Conservation (phyloP, 2,888 invertebrate species). For the Hermaeophaga mercurialis region DNA sequence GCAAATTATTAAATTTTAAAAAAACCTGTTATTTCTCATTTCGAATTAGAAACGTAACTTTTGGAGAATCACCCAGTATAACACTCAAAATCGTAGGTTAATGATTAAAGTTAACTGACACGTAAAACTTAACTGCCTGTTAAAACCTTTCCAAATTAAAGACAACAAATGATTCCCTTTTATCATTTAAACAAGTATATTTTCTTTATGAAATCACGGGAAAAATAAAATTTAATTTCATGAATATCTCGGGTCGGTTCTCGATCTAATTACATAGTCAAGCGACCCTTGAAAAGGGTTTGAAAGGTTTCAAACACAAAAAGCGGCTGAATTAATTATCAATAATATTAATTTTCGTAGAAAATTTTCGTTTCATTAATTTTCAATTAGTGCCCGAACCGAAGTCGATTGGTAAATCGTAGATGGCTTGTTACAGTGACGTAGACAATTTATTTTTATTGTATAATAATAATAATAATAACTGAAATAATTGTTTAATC, state of each 20-base stretch:
- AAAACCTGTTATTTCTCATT: too few species aligned
- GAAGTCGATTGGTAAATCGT: conserved; percentile 15
- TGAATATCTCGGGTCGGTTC: not conserved
- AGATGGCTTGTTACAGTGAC: conserved; percentile 15
- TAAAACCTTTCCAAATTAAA: too few species aligned
- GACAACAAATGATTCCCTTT: too few species aligned
- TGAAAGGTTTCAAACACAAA: conserved; percentile 28
- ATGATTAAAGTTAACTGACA: too few species aligned
- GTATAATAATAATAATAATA: too few species aligned
- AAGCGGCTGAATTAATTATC: conserved; percentile 31
- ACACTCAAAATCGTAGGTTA: too few species aligned
- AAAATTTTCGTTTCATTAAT: conserved; percentile 37
- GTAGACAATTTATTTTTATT: not conserved
- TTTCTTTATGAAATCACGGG: not conserved
- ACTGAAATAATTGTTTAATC: too few species aligned
- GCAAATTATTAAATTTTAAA: too few species aligned
- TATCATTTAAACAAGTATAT: too few species aligned
- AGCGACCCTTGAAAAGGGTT: conserved; percentile 29
- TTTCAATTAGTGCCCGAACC: conserved; percentile 30
- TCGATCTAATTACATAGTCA: conserved; percentile 29
- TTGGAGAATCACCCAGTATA: too few species aligned
- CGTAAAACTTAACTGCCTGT: too few species aligned
- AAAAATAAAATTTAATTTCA: not conserved
- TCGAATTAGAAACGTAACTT: too few species aligned
- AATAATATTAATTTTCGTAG: conserved; percentile 37